These are phyloP conservation scores for Gastrophryne carolinensis DNA, from an alignment of 2,797 vertebrate species.

Conservation along the genomic window DNA sequence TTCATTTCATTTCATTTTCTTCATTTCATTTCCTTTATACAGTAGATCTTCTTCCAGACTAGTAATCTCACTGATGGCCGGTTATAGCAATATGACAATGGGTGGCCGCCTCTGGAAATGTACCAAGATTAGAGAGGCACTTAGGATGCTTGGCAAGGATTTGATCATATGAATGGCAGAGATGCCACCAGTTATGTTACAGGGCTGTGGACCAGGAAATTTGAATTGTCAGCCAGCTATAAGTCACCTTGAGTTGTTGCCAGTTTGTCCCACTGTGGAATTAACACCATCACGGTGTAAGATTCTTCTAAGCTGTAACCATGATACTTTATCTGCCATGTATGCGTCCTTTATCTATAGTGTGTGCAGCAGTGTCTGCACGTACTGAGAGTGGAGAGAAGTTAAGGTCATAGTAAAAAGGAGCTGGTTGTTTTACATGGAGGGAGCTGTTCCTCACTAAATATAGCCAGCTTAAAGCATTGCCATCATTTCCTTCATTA, in stretches of 20 bases:
- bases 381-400: too few relatives aligned
- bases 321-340: not conserved
- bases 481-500: too few relatives aligned
- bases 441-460: too few relatives aligned
- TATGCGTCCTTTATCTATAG: not conserved
- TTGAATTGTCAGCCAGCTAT: conserved; percentile 10
- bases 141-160: conserved; percentile 27
- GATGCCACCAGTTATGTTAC: conserved; percentile 33
- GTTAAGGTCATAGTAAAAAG: too few relatives aligned
- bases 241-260: conserved; percentile 32
- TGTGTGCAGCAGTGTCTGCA: not conserved
- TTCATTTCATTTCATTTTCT: not conserved
- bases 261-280: not conserved
- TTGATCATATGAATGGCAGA: conserved; percentile 15
- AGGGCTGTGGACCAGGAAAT: conserved; percentile 42
- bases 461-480: too few relatives aligned
- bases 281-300: not conserved
- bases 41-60: not conserved
- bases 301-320: not conserved
- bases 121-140: conserved; percentile 26
- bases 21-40: too few relatives aligned
- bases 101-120: conserved; percentile 17
- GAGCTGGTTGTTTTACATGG: too few relatives aligned
- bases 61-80: not conserved
- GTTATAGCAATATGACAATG: not conserved